Evolutionary conservation across 2,113 vertebrate genomes (phyloP).

Genomic region (Xenopus borealis): DNA sequence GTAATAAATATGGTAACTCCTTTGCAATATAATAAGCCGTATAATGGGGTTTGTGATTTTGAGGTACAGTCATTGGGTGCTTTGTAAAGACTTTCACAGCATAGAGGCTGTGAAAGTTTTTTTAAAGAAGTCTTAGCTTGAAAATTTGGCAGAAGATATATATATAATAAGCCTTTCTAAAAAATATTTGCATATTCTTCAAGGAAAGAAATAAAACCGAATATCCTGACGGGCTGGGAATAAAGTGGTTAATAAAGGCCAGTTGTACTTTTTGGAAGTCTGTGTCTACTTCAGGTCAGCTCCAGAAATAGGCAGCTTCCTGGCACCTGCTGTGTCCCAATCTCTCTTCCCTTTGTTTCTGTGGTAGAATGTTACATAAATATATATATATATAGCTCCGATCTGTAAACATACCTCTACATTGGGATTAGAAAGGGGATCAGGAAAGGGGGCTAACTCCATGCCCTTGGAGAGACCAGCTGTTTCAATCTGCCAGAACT

Average conservation of each 20-base stretch:
- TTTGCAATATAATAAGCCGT: too few relatives aligned
- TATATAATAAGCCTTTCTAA: too few relatives aligned
- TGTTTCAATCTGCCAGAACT: slow-evolving; percentile 5
- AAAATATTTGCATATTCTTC: too few relatives aligned
- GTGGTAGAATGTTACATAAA: slow-evolving; percentile 14
- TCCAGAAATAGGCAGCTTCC: slow-evolving; percentile 35
- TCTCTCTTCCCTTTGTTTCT: slow-evolving; percentile 45
- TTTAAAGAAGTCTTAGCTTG: too few relatives aligned
- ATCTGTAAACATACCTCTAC: slow-evolving; percentile 34
- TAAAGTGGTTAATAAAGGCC: neutral
- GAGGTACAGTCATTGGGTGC: too few relatives aligned
- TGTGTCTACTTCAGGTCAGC: slow-evolving; percentile 1
- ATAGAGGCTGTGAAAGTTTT: too few relatives aligned
- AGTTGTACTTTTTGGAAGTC: neutral
- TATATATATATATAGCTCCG: slow-evolving; percentile 44
- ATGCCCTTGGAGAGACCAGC: slow-evolving; percentile 19
- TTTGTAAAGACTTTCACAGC: too few relatives aligned
- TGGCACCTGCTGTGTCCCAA: slow-evolving; percentile 39
- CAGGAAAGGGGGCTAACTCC: slow-evolving; percentile 12
- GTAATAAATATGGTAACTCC: too few relatives aligned
- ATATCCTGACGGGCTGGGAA: too few relatives aligned
- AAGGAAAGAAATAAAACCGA: too few relatives aligned
- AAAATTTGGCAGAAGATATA: too few relatives aligned
- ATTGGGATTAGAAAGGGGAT: slow-evolving; percentile 34
- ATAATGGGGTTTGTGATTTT: too few relatives aligned